Base-by-base conservation (phyloP, 2,113 vertebrate genomes). In the Cynocephalus volans region DNA sequence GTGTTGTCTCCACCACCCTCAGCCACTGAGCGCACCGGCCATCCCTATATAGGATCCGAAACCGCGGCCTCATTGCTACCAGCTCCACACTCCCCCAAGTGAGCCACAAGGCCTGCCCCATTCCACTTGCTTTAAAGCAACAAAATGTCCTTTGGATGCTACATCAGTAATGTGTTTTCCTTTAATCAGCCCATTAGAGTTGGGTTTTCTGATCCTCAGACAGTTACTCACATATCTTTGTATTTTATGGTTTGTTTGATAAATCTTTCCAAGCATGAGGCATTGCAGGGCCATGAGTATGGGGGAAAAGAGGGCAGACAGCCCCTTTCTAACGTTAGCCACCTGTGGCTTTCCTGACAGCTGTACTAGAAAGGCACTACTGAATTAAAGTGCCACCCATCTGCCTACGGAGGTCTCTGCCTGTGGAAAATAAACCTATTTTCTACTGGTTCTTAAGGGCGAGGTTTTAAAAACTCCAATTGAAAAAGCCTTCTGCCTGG, bases 81-180 rank as follows among this genome's bases (percentile, higher is more conserved):
- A 41, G 41, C 41, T 41, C 41, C 41, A 4, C 41, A 41, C 41
- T 41, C 41, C 41, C 41, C 41, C 41, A 41, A 41, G 41, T 41
- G 41, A 41, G 41, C 41, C 41, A 41, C 41, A 41, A 41, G 41
- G 41, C 41, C 41, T 3, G 41, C 41, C 41, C 82, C 89, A 79
- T 8, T 73, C 73, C 8, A 52, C 12, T 93, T 73, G 67, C 50
- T 96, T 97, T 97, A 98, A 98, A 98, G 95, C 96, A 87, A 80
- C 77, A 70, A n/a, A 93, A 85, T 4, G 2, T 0, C 4, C 23
- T 56, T 88, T 0, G 0, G 62, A 36, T 73, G 48, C n/a, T 50
- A 36, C 48, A 15, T 60, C 73, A 90, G 76, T 67, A 84, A 26
- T 73, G 97, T 56, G 69, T 72, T 76, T 94, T 96, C 95, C 81